A percentile compares a stretch with the other conserved stretches of the same genome.
Evolutionary conservation across 2,888 invertebrate species (phyloP).

Genomic region (Andrena hattorfiana): DNA sequence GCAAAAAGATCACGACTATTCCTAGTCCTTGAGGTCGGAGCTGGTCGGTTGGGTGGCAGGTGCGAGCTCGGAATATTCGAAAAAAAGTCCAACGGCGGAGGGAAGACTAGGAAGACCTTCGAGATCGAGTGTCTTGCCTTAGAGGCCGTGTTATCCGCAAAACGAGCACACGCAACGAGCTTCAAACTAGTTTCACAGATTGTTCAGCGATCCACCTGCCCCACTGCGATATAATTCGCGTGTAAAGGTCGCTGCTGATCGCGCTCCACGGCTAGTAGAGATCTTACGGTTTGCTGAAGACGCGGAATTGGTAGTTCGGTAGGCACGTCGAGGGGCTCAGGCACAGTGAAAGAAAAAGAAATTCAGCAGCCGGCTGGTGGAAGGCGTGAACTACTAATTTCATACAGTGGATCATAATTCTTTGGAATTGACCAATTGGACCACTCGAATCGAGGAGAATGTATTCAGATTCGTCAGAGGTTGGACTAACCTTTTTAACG

Average conservation of each 20-base stretch:
- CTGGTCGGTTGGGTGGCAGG: constrained; percentile 72
- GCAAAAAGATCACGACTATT: constrained; percentile 74
- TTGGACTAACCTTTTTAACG: too few species aligned
- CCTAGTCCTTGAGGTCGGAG: constrained; percentile 73
- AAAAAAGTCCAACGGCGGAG: constrained; percentile 53
- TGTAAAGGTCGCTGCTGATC: constrained; percentile 52
- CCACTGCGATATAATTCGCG: constrained; percentile 56
- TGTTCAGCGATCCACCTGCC: constrained; percentile 77
- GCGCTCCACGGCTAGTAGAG: constrained; percentile 13
- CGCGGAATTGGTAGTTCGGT: constrained; percentile 32
- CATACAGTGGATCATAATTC: background rate
- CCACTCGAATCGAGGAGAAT: background rate
- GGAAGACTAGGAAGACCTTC: constrained; percentile 53
- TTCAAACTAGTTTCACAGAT: constrained; percentile 66
- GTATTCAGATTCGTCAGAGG: background rate
- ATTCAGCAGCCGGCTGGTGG: background rate
- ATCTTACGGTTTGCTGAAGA: constrained; percentile 19
- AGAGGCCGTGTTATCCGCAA: constrained; percentile 62
- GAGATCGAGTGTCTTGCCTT: constrained; percentile 49
- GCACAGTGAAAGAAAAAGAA: constrained; percentile 11
- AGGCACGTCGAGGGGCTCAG: background rate
- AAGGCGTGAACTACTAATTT: constrained; percentile 34
- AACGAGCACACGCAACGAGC: constrained; percentile 68
- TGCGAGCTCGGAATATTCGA: constrained; percentile 73
- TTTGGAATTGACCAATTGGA: constrained; percentile 6